Percentiles rank a stretch among this genome's conserved stretches.
Evolutionary conservation across 2,797 vertebrate species (phyloP).

Genomic region (Helarctos malayanus): DNA sequence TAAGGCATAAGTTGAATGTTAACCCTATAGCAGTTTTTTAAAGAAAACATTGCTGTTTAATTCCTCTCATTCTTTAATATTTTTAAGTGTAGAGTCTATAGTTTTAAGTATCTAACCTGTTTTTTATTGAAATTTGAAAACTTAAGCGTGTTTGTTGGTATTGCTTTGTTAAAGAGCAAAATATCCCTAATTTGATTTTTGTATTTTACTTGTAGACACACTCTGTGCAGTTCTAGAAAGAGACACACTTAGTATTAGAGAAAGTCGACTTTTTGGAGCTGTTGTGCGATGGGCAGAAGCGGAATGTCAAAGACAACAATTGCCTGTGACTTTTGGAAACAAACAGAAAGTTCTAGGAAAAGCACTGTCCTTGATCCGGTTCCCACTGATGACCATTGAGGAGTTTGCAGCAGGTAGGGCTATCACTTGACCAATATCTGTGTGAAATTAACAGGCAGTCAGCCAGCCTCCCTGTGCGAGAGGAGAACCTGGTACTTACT

Average conservation of each 20-base stretch:
- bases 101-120: conserved; percentile 17
- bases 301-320: conserved; percentile 91
- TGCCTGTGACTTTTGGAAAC: conserved; percentile 90
- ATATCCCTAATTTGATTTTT: conserved; percentile 43
- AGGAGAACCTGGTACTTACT: background rate
- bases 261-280: conserved; percentile 93
- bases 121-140: conserved; percentile 59
- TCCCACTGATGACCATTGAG: conserved; percentile 93
- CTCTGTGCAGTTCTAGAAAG: conserved; percentile 96
- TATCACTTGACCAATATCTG: background rate
- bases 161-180: conserved; percentile 47
- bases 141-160: conserved; percentile 34
- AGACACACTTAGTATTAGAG: conserved; percentile 97
- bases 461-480: background rate
- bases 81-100: background rate
- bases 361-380: conserved; percentile 91
- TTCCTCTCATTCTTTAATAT: background rate
- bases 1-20: conserved; percentile 12
- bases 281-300: conserved; percentile 93
- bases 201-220: conserved; percentile 86
- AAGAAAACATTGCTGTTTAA: background rate
- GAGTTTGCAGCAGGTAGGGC: conserved; percentile 92
- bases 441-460: background rate
- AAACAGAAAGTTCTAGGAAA: conserved; percentile 92
- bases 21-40: background rate